Evolutionary conservation across 2,797 vertebrate genomes (phyloP).

Genomic region (Microctenopoma stevenorrisi): DNA sequence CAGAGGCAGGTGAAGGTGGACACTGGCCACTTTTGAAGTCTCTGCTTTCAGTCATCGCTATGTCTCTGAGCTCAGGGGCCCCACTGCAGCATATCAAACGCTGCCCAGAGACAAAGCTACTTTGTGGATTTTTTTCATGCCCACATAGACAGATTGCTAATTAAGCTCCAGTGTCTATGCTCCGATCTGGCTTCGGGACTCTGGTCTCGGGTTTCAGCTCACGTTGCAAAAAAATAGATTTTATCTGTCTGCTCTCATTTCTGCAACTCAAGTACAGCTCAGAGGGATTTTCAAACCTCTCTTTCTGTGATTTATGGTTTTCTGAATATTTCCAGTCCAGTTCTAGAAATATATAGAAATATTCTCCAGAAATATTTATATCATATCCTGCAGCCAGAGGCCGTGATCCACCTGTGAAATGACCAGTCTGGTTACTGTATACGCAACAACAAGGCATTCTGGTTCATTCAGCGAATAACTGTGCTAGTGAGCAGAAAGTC

Average conservation of each 20-base stretch:
- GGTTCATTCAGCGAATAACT: no score
- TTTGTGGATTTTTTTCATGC: slow-evolving; percentile 55
- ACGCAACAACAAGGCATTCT: no score
- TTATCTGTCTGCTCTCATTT: slow-evolving; percentile 54
- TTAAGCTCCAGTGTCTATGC: slow-evolving; percentile 57
- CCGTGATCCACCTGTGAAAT: no score
- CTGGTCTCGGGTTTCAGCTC: slow-evolving; percentile 66
- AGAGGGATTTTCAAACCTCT: slow-evolving; percentile 43
- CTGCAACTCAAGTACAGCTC: slow-evolving; percentile 42
- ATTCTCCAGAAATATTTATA: no score
- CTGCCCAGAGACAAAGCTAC: slow-evolving; percentile 68
- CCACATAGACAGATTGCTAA: slow-evolving; percentile 68
- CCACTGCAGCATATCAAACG: slow-evolving; percentile 67
- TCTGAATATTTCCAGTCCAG: no score
- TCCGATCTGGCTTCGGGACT: slow-evolving; percentile 62
- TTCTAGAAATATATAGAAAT: no score
- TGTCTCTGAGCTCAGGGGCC: slow-evolving; percentile 53
- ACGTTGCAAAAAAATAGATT: slow-evolving; percentile 35
- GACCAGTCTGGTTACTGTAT: no score
- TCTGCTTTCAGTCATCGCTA: slow-evolving; percentile 63
- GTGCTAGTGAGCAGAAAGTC: no score
- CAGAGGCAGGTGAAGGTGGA: slow-evolving; percentile 65
- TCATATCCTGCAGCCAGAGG: no score
- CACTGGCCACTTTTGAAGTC: slow-evolving; percentile 70
- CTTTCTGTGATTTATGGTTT: slow-evolving; percentile 22